Conservation (phyloP, 2,797 vertebrate genomes). For the Cryptoblepharus egeriae region DNA sequence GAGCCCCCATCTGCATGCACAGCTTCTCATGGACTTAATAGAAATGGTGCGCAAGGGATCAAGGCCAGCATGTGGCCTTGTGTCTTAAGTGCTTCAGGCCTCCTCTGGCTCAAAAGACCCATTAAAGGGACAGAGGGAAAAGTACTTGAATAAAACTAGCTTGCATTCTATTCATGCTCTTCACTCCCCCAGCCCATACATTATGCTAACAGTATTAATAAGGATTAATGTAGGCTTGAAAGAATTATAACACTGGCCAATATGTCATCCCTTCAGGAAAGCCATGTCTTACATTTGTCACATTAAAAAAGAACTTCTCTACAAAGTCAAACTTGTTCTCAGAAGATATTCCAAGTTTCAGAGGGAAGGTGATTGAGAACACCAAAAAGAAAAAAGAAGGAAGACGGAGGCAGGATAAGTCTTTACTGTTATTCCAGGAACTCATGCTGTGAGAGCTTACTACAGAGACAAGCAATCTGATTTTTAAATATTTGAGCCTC, state of each 20-base stretch:
- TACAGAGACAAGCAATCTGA: conserved; percentile 36
- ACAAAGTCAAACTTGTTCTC: conserved; percentile 25
- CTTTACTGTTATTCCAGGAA: accelerated
- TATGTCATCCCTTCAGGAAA: conserved; percentile 49
- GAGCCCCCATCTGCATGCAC: neutral
- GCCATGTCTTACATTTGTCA: conserved; percentile 11
- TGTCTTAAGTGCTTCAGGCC: conserved; percentile 25
- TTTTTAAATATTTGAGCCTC: conserved; percentile 7
- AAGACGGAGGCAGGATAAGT: neutral
- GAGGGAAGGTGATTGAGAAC: conserved; percentile 5
- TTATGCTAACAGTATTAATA: conserved; percentile 57
- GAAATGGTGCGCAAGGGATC: neutral
- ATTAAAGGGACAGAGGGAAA: conserved; percentile 31
- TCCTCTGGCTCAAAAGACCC: conserved; percentile 14
- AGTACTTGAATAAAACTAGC: conserved; percentile 17
- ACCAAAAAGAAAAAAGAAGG: neutral
- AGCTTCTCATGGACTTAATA: conserved; percentile 5
- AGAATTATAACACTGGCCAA: conserved; percentile 49
- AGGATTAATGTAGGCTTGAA: conserved; percentile 56
- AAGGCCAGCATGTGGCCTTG: neutral
- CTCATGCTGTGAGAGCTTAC: neutral
- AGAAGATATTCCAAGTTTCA: conserved; percentile 11
- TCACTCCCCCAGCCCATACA: conserved; percentile 35
- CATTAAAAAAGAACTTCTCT: neutral
- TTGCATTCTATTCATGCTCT: conserved; percentile 9